A percentile compares a stretch with the other conserved stretches of the same genome.
These are phyloP conservation scores for Grantiella picta DNA, from an alignment of 2,113 vertebrate species.

Conservation along the genomic window DNA sequence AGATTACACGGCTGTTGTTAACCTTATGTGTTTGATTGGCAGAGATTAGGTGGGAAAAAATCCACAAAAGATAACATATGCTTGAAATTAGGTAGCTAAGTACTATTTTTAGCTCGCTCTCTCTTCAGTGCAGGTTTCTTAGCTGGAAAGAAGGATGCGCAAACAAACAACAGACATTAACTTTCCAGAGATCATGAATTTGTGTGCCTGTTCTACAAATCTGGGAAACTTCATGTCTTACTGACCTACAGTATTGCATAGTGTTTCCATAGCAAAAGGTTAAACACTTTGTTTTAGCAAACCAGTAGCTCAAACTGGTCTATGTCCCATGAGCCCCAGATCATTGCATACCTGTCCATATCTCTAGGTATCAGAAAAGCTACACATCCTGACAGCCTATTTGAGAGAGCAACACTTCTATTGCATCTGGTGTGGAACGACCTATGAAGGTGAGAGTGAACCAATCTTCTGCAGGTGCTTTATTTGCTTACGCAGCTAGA, in stretches of 20 bases:
- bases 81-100: background rate
- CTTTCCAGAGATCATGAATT: background rate
- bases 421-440: constrained; percentile 96
- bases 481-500: background rate
- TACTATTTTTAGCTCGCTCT: background rate
- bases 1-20: background rate
- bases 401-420: constrained; percentile 87
- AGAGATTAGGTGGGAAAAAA: background rate
- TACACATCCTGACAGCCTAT: constrained; percentile 87
- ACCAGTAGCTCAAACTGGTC: background rate
- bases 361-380: constrained; percentile 84
- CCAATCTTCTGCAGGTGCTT: background rate
- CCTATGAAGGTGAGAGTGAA: constrained; percentile 85
- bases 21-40: background rate
- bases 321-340: background rate
- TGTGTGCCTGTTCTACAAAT: background rate
- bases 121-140: background rate
- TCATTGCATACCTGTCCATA: background rate
- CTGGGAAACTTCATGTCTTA: background rate
- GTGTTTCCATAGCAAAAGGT: background rate
- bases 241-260: background rate
- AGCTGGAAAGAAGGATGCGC: background rate
- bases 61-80: background rate
- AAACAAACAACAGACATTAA: background rate
- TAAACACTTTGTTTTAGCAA: background rate